Evolutionary conservation across 2,113 vertebrate species (phyloP).

Genomic region (Glareola pratincola): DNA sequence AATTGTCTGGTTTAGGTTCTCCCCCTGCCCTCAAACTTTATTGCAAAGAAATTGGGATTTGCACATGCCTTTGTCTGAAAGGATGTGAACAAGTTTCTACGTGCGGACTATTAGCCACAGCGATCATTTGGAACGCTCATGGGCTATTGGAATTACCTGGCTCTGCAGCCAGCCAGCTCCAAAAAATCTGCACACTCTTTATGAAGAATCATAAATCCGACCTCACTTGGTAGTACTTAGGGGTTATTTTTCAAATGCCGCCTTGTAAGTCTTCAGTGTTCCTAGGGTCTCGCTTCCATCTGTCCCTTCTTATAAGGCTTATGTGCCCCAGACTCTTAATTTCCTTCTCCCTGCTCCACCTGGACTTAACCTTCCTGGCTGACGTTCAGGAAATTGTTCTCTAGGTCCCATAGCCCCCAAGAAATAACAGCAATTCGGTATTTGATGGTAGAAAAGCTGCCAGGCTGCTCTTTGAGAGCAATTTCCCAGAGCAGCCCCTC

Average conservation of each 20-base stretch:
- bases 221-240: background rate
- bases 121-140: background rate
- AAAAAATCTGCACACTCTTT: background rate
- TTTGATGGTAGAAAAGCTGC: background rate
- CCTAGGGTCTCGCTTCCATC: background rate
- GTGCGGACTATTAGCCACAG: background rate
- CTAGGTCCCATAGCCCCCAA: background rate
- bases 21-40: background rate
- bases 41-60: background rate
- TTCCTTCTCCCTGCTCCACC: background rate
- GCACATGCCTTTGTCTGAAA: background rate
- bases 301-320: conserved; percentile 1
- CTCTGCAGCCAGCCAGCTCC: background rate
- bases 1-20: background rate
- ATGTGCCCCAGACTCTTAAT: background rate
- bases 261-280: background rate
- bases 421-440: background rate
- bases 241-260: background rate
- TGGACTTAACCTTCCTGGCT: background rate
- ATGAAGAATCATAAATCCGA: conserved; percentile 9
- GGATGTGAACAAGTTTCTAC: background rate
- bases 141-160: background rate
- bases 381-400: background rate
- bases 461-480: background rate
- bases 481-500: background rate